Conservation (phyloP, 2,888 invertebrate species). For the Acronicta alni region DNA sequence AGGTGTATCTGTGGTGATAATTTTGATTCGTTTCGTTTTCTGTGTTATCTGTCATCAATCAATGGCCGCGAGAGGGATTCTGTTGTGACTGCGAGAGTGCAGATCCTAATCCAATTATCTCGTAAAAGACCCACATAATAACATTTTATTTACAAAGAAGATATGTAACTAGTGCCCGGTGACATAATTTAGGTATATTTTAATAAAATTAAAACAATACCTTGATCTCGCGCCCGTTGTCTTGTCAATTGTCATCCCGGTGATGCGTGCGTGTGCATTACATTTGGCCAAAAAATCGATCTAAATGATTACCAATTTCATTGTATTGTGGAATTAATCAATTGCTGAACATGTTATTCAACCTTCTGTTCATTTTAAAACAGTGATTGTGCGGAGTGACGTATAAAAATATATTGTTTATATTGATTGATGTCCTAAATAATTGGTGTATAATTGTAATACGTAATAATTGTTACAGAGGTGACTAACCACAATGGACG, state of each 20-base stretch:
- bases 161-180: slow-evolving; percentile 42
- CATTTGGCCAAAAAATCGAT: slow-evolving; percentile 63
- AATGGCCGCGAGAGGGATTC: slow-evolving; percentile 54
- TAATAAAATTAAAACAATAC: slow-evolving; percentile 7
- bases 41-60: slow-evolving; percentile 46
- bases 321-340: slow-evolving; percentile 48
- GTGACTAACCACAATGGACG: slow-evolving; percentile 92
- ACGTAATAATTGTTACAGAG: slow-evolving; percentile 67
- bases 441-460: slow-evolving; percentile 59
- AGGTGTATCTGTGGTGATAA: background rate
- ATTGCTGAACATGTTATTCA: slow-evolving; percentile 27
- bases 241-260: slow-evolving; percentile 68
- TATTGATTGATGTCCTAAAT: slow-evolving; percentile 62
- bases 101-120: slow-evolving; percentile 15
- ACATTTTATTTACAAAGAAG: slow-evolving; percentile 29
- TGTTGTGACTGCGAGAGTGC: slow-evolving; percentile 50
- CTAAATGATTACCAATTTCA: slow-evolving; percentile 55
- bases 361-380: slow-evolving; percentile 21
- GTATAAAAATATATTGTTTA: slow-evolving; percentile 52
- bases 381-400: slow-evolving; percentile 19
- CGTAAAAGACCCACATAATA: slow-evolving; percentile 15
- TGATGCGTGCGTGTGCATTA: slow-evolving; percentile 74
- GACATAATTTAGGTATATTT: slow-evolving; percentile 45
- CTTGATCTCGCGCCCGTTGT: slow-evolving; percentile 48
- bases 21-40: slow-evolving; percentile 1